Evolutionary conservation across 2,888 invertebrate species (phyloP), one percentile per base, ranked within the genome.

Genomic region (Cantharis nigra): DNA sequence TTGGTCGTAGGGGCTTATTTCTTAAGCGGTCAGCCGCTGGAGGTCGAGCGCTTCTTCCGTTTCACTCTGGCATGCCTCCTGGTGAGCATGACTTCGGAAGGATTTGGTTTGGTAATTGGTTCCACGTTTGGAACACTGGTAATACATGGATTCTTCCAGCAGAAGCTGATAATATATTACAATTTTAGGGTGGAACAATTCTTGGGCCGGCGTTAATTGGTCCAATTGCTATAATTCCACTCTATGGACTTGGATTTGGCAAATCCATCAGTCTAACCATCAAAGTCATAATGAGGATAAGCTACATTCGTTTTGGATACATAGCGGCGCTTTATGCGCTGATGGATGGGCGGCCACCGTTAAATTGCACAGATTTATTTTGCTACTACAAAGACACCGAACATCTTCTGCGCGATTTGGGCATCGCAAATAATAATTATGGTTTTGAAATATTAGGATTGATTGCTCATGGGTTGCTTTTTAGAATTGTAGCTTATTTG

Each of bases 81-180:
- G 73, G 90, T 92, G 0, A 92, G 91, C 0, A 84, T 94, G 3
- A 93, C 93, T 72, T 94, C 95, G 2, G 95, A 95, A 89, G 93
- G 94, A 1, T 89, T 94, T 0, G 95, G 95, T 0, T 89, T 94
- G 4, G 89, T 92, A 0, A 92, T 95, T 26, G 95, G 95, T 0
- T 89, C 91, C 13, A 87, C 90, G 0, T 92, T 91, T 78, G 91
- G 87, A 83, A 90, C 90, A 75, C 90, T 91, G 72, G 92, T 92
- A 85, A 49, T n/a, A 49, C n/a, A n/a, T n/a, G n/a, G n/a, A n/a
- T n/a, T 33, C 9, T 33, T 13, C 33, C 0, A 33, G 13, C n/a
- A 33, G 13, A 33, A 13, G 26, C 9, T 9, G 9, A 26, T 13
- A 3, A 33, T n/a, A 33, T 4, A 16, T 71, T 30, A 0, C 5